A percentile compares a stretch with the other conserved stretches of the same genome.
Evolutionary conservation across 2,113 vertebrate species (phyloP).

Genomic region (Crotalus helleri): DNA sequence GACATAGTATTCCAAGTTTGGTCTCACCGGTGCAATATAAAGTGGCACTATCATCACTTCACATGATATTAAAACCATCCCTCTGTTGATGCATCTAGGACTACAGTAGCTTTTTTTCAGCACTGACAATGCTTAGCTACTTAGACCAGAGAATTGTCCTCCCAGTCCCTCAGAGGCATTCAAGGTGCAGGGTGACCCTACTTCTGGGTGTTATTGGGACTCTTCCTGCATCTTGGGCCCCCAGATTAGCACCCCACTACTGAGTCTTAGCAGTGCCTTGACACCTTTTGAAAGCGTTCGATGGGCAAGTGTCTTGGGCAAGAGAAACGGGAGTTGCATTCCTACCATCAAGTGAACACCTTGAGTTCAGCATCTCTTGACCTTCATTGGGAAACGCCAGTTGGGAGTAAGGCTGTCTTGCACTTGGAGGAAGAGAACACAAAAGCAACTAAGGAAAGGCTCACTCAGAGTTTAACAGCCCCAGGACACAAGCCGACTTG

Average conservation of each 20-base stretch:
- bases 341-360: background rate
- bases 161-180: background rate
- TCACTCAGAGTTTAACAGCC: background rate
- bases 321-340: background rate
- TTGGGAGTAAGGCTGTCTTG: background rate
- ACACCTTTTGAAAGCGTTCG: background rate
- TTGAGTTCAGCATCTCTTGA: background rate
- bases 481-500: background rate
- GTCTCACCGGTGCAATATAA: too few relatives aligned
- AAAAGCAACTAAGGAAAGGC: background rate
- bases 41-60: too few relatives aligned
- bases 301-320: background rate
- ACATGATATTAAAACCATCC: too few relatives aligned
- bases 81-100: too few relatives aligned
- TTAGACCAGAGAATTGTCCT: too few relatives aligned
- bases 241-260: too few relatives aligned
- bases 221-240: background rate
- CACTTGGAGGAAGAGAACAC: background rate
- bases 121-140: background rate
- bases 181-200: background rate
- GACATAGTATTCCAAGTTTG: too few relatives aligned
- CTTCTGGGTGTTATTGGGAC: background rate
- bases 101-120: too few relatives aligned
- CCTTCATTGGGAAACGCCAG: background rate
- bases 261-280: background rate